Conservation (phyloP, 1,140 invertebrate species). For the Drosophila tsacasi region DNA sequence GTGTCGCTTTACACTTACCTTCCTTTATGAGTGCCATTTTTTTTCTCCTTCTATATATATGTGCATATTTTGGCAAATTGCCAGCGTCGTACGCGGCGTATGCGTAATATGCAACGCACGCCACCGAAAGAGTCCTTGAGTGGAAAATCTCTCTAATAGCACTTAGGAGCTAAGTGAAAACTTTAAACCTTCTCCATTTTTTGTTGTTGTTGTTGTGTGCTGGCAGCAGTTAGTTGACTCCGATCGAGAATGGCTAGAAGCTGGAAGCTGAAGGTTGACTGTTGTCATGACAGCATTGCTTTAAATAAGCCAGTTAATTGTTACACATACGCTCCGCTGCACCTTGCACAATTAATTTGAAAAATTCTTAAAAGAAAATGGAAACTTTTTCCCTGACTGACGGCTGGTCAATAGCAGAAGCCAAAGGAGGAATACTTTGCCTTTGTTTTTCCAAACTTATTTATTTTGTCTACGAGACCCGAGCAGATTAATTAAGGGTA, state of each 20-base stretch:
- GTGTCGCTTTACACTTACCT: not conserved
- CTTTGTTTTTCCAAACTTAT: constrained; percentile 30
- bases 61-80: constrained; percentile 36
- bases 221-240: constrained; percentile 11
- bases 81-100: constrained; percentile 39
- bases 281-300: constrained; percentile 28
- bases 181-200: constrained; percentile 4
- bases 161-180: constrained; percentile 46
- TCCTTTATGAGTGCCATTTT: constrained; percentile 7
- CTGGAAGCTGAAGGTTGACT: constrained; percentile 2
- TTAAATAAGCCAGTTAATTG: constrained; percentile 72
- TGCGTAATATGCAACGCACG: constrained; percentile 52
- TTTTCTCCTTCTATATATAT: constrained; percentile 12
- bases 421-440: constrained; percentile 23
- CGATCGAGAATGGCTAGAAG: not conserved
- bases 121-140: constrained; percentile 37
- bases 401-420: constrained; percentile 20
- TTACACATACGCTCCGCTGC: constrained; percentile 71
- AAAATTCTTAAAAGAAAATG: constrained; percentile 32
- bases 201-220: not conserved
- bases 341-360: constrained; percentile 61
- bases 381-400: constrained; percentile 23
- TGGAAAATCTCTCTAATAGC: constrained; percentile 46
- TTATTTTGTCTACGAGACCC: constrained; percentile 19
- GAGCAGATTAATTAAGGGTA: constrained; percentile 71